These are phyloP conservation scores for Antennarius striatus DNA, from an alignment of 2,113 vertebrate species.

Conservation along the genomic window DNA sequence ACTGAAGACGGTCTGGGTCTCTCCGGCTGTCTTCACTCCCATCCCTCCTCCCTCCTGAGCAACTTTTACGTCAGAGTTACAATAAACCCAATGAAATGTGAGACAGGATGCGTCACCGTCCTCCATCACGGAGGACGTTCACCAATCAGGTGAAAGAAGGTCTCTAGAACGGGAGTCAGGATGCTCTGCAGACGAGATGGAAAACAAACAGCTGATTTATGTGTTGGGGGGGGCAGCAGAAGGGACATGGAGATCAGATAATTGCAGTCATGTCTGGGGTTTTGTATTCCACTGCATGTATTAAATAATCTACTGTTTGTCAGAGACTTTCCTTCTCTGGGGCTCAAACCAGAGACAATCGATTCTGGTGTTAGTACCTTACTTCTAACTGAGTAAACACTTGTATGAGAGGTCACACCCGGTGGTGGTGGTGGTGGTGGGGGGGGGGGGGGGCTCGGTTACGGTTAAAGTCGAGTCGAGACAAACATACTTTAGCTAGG, in stretches of 20 bases:
- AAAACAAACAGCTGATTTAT: conserved; percentile 23
- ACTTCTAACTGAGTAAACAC: not conserved
- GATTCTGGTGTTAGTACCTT: conserved; percentile 29
- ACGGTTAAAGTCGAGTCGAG: not conserved
- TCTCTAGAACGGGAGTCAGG: conserved; percentile 1
- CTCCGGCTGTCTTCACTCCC: no score
- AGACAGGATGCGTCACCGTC: no score
- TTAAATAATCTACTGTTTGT: conserved; percentile 26
- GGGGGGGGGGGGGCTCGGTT: no score
- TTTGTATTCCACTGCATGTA: conserved; percentile 28
- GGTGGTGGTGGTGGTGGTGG: no score
- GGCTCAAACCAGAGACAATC: conserved; percentile 9
- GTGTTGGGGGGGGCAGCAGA: not conserved
- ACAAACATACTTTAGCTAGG: no score
- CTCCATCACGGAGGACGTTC: not conserved
- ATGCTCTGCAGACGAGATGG: not conserved
- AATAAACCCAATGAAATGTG: no score
- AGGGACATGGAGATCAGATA: conserved; percentile 7
- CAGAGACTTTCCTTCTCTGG: conserved; percentile 29
- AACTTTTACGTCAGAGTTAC: no score
- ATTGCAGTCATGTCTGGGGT: conserved; percentile 22
- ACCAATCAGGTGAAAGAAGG: conserved; percentile 6
- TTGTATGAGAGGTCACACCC: not conserved
- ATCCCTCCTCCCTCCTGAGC: no score
- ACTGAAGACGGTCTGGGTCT: no score